Percentiles rank a stretch among this genome's conserved stretches.
These are phyloP conservation scores for Siphonodentalium dalli DNA, from an alignment of 2,888 invertebrate genomes.

Conservation along the genomic window DNA sequence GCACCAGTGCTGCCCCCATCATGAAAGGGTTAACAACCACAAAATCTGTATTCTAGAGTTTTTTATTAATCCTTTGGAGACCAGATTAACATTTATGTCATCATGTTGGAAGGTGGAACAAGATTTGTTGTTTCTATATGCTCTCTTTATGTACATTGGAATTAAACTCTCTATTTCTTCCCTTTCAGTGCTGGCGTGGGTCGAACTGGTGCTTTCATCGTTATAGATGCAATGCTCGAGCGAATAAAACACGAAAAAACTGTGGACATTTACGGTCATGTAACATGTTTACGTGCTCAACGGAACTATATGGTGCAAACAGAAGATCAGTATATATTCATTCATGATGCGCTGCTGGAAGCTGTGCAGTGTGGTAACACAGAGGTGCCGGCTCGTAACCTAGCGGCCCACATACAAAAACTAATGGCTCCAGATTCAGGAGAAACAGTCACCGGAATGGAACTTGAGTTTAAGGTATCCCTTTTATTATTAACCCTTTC, in stretches of 20 bases:
- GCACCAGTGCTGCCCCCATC: too few relatives aligned
- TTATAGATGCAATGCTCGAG: conserved; percentile 98
- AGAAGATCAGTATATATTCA: conserved; percentile 99
- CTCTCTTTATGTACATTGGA: too few relatives aligned
- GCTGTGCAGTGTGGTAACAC: conserved; percentile 96
- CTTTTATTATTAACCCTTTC: background rate
- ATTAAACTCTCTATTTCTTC: too few relatives aligned
- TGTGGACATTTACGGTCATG: conserved; percentile 98
- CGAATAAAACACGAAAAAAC: conserved; percentile 96
- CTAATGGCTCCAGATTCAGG: conserved; percentile 77
- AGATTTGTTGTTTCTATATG: too few relatives aligned
- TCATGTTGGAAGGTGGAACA: too few relatives aligned
- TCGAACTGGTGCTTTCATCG: conserved; percentile 95
- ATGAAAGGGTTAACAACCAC: too few relatives aligned
- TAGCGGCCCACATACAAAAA: conserved; percentile 94
- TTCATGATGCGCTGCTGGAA: conserved; percentile 95
- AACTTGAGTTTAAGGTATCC: conserved; percentile 62
- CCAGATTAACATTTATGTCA: too few relatives aligned
- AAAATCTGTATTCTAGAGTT: too few relatives aligned
- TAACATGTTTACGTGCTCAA: conserved; percentile 95
- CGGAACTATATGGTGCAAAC: conserved; percentile 98
- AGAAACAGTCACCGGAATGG: conserved; percentile 63
- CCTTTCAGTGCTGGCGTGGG: conserved; percentile 80
- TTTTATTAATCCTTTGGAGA: too few relatives aligned
- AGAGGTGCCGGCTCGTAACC: conserved; percentile 92